phyloP scores from a whole-genome alignment of 2,797 vertebrate genomes.

The Babyrousa celebensis region DNA sequence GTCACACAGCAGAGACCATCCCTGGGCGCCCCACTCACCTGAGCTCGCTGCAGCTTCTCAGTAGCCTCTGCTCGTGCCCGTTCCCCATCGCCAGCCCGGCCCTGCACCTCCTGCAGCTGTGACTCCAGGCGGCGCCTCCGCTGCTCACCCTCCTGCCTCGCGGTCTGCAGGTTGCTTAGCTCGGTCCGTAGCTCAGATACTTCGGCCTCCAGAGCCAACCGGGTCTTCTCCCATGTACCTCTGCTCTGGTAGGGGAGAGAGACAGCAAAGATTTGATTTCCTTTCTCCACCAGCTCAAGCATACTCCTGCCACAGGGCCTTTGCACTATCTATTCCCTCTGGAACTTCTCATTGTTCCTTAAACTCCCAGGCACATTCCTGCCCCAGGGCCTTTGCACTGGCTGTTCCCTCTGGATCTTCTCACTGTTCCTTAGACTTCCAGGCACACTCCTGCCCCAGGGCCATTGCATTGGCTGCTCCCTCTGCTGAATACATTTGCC shows the following conservation, averaged over 20 bases:
- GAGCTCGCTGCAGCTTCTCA: conserved; percentile 93
- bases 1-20: background rate
- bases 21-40: conserved; percentile 90
- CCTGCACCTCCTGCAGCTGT: conserved; percentile 94
- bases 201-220: conserved; percentile 94
- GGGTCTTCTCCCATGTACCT: conserved; percentile 94
- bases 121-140: conserved; percentile 94
- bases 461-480: background rate
- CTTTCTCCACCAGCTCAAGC: background rate
- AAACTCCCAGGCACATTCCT: background rate
- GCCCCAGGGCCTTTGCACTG: background rate
- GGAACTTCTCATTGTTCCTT: background rate
- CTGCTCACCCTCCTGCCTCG: conserved; percentile 94
- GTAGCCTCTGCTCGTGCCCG: conserved; percentile 92
- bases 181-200: conserved; percentile 92
- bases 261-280: background rate
- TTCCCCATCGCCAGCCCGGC: conserved; percentile 93
- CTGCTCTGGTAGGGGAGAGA: conserved; percentile 84
- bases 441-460: background rate
- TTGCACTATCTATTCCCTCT: background rate
- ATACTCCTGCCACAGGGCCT: background rate
- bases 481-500: background rate
- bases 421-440: background rate
- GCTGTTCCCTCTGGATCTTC: background rate
- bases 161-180: conserved; percentile 93